Evolutionary conservation across 2,113 vertebrate species (phyloP).

Genomic region (Otocyon megalotis): DNA sequence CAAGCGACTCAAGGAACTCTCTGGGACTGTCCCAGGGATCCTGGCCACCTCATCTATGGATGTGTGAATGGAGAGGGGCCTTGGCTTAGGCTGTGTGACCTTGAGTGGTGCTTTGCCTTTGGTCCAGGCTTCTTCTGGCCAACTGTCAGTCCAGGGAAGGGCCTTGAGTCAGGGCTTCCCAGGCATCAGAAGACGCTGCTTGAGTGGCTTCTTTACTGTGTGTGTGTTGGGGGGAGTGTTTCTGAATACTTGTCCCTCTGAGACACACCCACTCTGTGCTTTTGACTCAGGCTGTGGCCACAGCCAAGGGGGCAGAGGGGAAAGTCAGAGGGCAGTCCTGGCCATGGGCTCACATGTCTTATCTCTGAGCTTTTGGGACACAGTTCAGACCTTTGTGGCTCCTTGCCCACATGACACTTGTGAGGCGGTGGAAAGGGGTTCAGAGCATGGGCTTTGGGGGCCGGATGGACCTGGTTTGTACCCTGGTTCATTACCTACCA

Average conservation of each 20-base stretch:
- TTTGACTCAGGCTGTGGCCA: neutral
- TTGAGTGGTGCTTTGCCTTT: fast-evolving
- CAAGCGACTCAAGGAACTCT: neutral
- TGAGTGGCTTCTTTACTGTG: neutral
- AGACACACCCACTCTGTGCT: neutral
- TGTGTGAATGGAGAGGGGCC: neutral
- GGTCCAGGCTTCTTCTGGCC: neutral
- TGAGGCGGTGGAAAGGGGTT: neutral
- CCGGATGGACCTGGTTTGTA: neutral
- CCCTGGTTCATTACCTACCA: neutral
- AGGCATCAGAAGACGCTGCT: neutral
- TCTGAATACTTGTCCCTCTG: neutral
- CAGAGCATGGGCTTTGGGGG: neutral
- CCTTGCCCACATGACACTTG: neutral
- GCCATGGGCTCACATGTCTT: fast-evolving
- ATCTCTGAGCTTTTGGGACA: neutral
- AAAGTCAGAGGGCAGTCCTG: neutral
- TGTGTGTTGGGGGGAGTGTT: fast-evolving
- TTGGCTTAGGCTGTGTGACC: neutral
- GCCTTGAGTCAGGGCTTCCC: neutral
- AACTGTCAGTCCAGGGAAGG: neutral
- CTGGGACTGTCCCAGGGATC: neutral
- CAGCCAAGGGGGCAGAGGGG: neutral
- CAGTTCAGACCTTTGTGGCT: neutral
- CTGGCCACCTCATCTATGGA: neutral